Evolutionary conservation across 2,888 invertebrate genomes (phyloP).

Genomic region (Lagria hirta): DNA sequence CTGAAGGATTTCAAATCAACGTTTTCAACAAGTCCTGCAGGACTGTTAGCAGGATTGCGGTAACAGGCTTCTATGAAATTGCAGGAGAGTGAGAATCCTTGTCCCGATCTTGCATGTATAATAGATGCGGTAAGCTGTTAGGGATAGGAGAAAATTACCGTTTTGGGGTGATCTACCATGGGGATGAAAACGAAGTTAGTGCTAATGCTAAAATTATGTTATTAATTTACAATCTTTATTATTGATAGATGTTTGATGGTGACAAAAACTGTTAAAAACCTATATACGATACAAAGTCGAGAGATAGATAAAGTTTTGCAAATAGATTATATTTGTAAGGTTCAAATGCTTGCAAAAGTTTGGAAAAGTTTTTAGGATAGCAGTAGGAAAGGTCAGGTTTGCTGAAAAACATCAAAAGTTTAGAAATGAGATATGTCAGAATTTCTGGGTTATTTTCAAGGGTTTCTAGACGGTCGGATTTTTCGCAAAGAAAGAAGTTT

Average conservation of each 20-base stretch:
- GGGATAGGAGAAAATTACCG: constrained; percentile 31
- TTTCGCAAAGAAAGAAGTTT: too few relatives aligned
- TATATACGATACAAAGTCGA: constrained; percentile 25
- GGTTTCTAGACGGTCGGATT: constrained; percentile 26
- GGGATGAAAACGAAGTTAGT: constrained; percentile 34
- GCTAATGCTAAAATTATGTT: constrained; percentile 46
- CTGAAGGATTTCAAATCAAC: constrained; percentile 30
- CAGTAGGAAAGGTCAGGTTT: constrained; percentile 46
- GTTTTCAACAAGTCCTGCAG: constrained; percentile 39
- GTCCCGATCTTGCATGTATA: constrained; percentile 41
- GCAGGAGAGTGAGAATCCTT: constrained; percentile 34
- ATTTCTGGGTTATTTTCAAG: constrained; percentile 23
- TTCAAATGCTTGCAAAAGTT: constrained; percentile 35
- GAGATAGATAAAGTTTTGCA: constrained; percentile 44
- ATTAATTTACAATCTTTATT: constrained; percentile 42
- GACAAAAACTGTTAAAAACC: too few relatives aligned
- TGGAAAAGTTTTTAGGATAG: constrained; percentile 38
- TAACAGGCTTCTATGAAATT: constrained; percentile 40
- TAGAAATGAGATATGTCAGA: constrained; percentile 35
- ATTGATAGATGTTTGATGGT: too few relatives aligned
- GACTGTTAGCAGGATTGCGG: constrained; percentile 40
- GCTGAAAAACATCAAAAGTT: constrained; percentile 42
- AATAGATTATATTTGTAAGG: constrained; percentile 35
- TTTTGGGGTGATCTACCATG: constrained; percentile 24
- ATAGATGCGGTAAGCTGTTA: constrained; percentile 40